phyloP scores from a whole-genome alignment of 2,113 vertebrate genomes.

The Oryzias melastigma region DNA sequence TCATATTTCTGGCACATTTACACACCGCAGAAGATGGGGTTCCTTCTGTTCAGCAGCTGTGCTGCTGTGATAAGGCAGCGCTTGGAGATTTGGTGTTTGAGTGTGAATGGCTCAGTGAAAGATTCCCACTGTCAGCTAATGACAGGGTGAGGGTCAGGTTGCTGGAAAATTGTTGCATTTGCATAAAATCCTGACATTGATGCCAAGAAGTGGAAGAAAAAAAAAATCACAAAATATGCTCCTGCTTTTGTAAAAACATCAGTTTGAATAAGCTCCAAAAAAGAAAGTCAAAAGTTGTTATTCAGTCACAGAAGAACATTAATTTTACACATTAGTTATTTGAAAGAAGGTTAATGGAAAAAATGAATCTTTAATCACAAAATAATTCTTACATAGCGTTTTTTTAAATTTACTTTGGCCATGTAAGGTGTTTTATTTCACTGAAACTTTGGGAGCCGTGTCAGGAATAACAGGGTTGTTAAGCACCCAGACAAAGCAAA shows the following conservation, averaged over 20 bases:
- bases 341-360: neutral
- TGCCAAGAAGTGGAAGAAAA: neutral
- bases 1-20: conserved; percentile 50
- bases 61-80: conserved; percentile 47
- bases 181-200: conserved; percentile 32
- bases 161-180: conserved; percentile 26
- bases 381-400: no score
- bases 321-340: neutral
- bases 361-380: no score
- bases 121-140: conserved; percentile 40
- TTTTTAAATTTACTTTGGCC: no score
- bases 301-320: conserved; percentile 1
- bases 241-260: conserved; percentile 4
- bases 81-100: conserved; percentile 40
- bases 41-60: conserved; percentile 42
- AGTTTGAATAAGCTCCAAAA: neutral
- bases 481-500: no score
- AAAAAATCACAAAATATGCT: conserved; percentile 17
- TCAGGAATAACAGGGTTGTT: neutral
- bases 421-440: no score
- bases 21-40: conserved; percentile 16
- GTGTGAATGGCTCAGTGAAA: conserved; percentile 10
- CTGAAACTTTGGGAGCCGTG: no score
- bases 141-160: conserved; percentile 18
- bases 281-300: conserved; percentile 1